Evolutionary conservation across 2,888 invertebrate genomes (phyloP).

Genomic region (Macrosoma leucophasiata): DNA sequence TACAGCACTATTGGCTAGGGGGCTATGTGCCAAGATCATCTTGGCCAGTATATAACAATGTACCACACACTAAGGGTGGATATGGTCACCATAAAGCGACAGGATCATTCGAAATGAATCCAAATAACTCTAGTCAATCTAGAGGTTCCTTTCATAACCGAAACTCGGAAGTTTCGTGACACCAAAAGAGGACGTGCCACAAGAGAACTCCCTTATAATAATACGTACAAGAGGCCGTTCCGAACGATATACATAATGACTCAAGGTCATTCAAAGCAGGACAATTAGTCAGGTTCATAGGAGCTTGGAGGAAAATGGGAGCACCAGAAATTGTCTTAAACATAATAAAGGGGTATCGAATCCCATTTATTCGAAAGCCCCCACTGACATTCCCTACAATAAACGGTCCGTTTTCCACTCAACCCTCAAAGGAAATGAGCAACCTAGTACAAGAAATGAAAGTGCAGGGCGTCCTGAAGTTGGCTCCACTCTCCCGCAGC

Average conservation of each 20-base stretch:
- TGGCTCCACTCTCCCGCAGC: constrained; percentile 14
- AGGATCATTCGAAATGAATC: too few relatives aligned
- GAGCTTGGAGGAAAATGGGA: constrained; percentile 2
- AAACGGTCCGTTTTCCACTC: constrained; percentile 6
- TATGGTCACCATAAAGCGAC: too few relatives aligned
- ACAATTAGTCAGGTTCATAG: background rate
- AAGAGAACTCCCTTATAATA: background rate
- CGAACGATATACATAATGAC: constrained; percentile 1
- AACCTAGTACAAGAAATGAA: constrained; percentile 17
- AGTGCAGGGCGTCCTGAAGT: constrained; percentile 14
- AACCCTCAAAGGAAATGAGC: constrained; percentile 14
- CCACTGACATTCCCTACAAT: constrained; percentile 2
- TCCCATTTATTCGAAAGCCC: constrained; percentile 5
- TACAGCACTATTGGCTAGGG: too few relatives aligned
- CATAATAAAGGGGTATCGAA: constrained; percentile 6
- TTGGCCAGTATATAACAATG: too few relatives aligned
- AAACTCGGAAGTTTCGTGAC: too few relatives aligned
- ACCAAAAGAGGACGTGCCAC: too few relatives aligned
- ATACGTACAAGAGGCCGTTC: background rate
- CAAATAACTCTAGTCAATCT: too few relatives aligned
- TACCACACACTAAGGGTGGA: too few relatives aligned
- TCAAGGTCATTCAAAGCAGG: constrained; percentile 3
- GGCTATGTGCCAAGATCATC: too few relatives aligned
- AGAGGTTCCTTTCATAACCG: too few relatives aligned
- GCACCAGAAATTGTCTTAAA: constrained; percentile 5